Evolutionary conservation across 2,888 invertebrate species (phyloP).

Genomic region (Thera britannica): DNA sequence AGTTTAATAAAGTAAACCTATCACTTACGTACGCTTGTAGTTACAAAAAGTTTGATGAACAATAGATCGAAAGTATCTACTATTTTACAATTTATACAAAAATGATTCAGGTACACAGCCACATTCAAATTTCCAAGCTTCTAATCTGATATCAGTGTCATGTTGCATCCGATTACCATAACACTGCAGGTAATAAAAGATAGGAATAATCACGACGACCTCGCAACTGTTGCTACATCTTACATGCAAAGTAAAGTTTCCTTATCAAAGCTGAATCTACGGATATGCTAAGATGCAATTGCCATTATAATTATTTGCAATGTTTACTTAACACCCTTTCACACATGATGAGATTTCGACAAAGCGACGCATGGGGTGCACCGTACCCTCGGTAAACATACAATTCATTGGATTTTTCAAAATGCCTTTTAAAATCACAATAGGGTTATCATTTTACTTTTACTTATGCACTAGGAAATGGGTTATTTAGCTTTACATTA

Average conservation of each 20-base stretch:
- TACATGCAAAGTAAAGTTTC: slow-evolving; percentile 77
- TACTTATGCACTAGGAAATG: slow-evolving; percentile 6
- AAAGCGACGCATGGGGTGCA: slow-evolving; percentile 63
- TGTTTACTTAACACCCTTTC: slow-evolving; percentile 86
- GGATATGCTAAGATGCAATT: slow-evolving; percentile 72
- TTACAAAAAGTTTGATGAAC: not conserved
- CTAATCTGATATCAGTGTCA: slow-evolving; percentile 83
- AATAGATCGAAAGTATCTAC: not conserved
- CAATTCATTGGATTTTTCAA: slow-evolving; percentile 58
- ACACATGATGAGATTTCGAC: slow-evolving; percentile 81
- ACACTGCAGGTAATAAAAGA: slow-evolving; percentile 73
- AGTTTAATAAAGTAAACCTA: too few relatives aligned
- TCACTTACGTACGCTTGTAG: too few relatives aligned
- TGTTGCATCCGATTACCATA: slow-evolving; percentile 78
- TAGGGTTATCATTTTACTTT: slow-evolving; percentile 42
- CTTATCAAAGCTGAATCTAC: slow-evolving; percentile 74
- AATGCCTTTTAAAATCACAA: slow-evolving; percentile 61
- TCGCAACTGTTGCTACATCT: slow-evolving; percentile 66
- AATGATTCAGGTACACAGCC: slow-evolving; percentile 47
- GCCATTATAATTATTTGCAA: slow-evolving; percentile 84
- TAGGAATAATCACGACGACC: slow-evolving; percentile 69
- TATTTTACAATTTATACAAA: not conserved
- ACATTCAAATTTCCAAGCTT: slow-evolving; percentile 63
- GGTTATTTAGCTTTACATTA: not conserved
- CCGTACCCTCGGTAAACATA: slow-evolving; percentile 48